phyloP scores from a whole-genome alignment of 2,888 invertebrate genomes.

The Archaeoteleia sp. region DNA sequence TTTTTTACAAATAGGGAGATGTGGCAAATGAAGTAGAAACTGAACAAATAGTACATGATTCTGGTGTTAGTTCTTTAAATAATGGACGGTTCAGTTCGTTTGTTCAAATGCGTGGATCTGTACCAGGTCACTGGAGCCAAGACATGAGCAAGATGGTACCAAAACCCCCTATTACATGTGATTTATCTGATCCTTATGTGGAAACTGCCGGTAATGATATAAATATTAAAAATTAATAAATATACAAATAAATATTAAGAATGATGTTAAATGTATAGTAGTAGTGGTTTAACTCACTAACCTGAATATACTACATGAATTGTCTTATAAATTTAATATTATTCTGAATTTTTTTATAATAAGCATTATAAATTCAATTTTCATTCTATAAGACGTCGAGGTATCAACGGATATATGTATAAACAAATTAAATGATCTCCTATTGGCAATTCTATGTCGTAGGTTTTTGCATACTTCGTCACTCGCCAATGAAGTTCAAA shows the following conservation, averaged over 20 bases:
- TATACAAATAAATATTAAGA: no score
- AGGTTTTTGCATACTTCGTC: no score
- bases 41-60: constrained; percentile 95
- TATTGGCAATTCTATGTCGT: no score
- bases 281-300: no score
- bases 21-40: constrained; percentile 99
- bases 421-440: no score
- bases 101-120: constrained; percentile 98
- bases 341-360: constrained; percentile 10
- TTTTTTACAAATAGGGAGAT: constrained; percentile 81
- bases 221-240: no score
- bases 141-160: constrained; percentile 98
- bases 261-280: no score
- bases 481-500: no score
- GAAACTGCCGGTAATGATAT: constrained; percentile 90
- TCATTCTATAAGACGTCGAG: no score
- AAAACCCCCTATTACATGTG: constrained; percentile 95
- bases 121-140: constrained; percentile 98
- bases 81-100: constrained; percentile 89
- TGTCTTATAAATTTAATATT: constrained; percentile 1
- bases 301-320: no score
- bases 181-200: constrained; percentile 90
- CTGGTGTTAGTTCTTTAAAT: constrained; percentile 83
- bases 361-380: no score
- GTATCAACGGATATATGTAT: no score